Evolutionary conservation across 1,140 invertebrate species (phyloP), one percentile per base, ranked within the genome.

Genomic region (Drosophila subpulchrella): DNA sequence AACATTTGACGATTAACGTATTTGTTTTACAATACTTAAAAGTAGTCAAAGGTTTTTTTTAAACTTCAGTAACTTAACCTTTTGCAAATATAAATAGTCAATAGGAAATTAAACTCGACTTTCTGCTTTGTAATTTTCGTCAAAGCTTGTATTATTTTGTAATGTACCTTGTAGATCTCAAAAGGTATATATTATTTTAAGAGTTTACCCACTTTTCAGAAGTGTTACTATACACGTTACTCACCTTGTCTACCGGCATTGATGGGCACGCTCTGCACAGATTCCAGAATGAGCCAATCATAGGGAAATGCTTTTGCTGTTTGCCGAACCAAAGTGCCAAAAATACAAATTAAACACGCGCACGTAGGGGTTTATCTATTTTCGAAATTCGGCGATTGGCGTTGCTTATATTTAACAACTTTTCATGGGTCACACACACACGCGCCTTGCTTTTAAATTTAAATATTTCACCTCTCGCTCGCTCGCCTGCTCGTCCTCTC

Each of bases 231-330:
- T n/a, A 27, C 4, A n/a, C 8, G 38, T 30, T 41, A 85, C 88
- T 95, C 94, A 97, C 97, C 96, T 97, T 97, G 94, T 97, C 97
- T 92, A 97, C 96, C 92, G 97, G 96, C 96, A 97, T 97, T 93
- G 97, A 97, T 93, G 97, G 97, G 94, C 97, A 97, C 94, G 97
- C 96, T 94, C 97, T 96, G 94, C 97, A 97, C 93, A 97, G 94
- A 94, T 97, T 97, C 96, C 96, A 97, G 94, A 97, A 97, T 95
- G 97, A 97, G 94, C 97, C 97, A 94, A 97, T 97, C 96, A 97
- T 97, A 93, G 94, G 94, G 93, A 92, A 91, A 80, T 89, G 72
- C 68, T 88, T 89, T 88, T 88, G 48, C 71, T 70, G 47, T 56
- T 62, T 81, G 68, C 54, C 55, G 39, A 85, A 78, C 75, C 70